phyloP scores from a whole-genome alignment of 2,888 invertebrate species.

The Eupelmus urozonus region DNA sequence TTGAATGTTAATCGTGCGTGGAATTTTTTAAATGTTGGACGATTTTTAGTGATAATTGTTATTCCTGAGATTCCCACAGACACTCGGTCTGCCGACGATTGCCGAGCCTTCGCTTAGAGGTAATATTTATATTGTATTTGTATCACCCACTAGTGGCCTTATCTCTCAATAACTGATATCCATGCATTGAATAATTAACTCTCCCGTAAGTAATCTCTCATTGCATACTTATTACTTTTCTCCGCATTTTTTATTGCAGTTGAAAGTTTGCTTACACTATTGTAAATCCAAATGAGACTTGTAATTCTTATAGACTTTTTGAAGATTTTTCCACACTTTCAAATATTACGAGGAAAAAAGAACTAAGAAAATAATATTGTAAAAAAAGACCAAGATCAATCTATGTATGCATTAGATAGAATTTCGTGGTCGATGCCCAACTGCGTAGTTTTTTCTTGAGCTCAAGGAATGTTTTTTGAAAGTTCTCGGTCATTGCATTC shows the following conservation, averaged over 20 bases:
- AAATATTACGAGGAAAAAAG: conserved; percentile 29
- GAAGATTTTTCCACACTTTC: conserved; percentile 55
- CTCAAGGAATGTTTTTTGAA: conserved; percentile 47
- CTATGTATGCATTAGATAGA: conserved; percentile 38
- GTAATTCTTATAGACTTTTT: conserved; percentile 53
- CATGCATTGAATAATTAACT: conserved; percentile 64
- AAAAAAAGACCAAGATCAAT: conserved; percentile 29
- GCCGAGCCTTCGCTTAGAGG: conserved; percentile 68
- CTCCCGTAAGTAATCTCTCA: conserved; percentile 59
- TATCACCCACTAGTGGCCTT: conserved; percentile 77
- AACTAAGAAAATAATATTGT: conserved; percentile 13
- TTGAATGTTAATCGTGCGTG: conserved; percentile 38
- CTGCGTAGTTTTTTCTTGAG: conserved; percentile 55
- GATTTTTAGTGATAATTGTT: conserved; percentile 32
- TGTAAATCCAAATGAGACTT: conserved; percentile 43
- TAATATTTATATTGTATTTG: conserved; percentile 75
- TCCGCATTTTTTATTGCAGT: conserved; percentile 64
- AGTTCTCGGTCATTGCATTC: conserved; percentile 15
- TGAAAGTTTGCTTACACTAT: conserved; percentile 50
- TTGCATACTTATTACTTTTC: conserved; percentile 62
- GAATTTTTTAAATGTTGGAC: conserved; percentile 44
- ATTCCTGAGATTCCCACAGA: conserved; percentile 15
- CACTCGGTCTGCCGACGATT: conserved; percentile 62
- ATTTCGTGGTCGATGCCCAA: conserved; percentile 31
- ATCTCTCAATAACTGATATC: conserved; percentile 71